Base-by-base conservation (phyloP, 1,140 invertebrate species). In the Temnothorax longispinosus region DNA sequence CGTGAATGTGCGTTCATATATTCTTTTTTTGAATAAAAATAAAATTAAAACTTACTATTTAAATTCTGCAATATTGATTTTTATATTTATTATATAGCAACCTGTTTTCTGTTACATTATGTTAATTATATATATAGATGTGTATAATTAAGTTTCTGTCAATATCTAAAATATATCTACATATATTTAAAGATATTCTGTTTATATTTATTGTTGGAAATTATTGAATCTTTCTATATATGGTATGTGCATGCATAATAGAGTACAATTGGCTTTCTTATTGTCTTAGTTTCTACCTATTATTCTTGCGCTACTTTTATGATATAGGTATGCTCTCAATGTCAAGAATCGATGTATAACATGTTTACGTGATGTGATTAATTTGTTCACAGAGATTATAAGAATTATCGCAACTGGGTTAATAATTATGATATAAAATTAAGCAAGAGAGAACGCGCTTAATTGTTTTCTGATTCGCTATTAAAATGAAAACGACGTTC, bases 231-330 rank as follows among this genome's bases (percentile, higher is more conserved):
- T 47, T 60, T 64, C 15, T 38, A 1, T 47, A 64, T 2, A 77
- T 41, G 21, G 50, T 1, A 77, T 41, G 21, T 62, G n/a, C 21
- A 60, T 21, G 56, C 18, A 15, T 62, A 64, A 67, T 38, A 65
- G 44, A 3, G 4, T 41, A 47, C 54, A 54, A 27, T 35, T 47
- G 27, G 41, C 21, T 32, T 62, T 44, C 15, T 32, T 77, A 62
- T 77, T 77, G 41, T 60, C 27, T 60, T 64, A 44, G 38, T 77
- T 60, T 78, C 58, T 54, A 44, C 21, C 56, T 77, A 47, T 78
- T 56, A 47, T 64, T 64, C 41, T 2, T 50, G 58, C 18, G 60
- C 58, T 47, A 78, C 58, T 78, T 78, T 78, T 78, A 3, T n/a
- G 13, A n/a, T 21, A 76, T 44, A 27, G 27, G 27, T 27, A 44